Evolutionary conservation across 2,113 vertebrate genomes (phyloP), one percentile per base, ranked within the genome.

Genomic region (Syngnathus scovelli): DNA sequence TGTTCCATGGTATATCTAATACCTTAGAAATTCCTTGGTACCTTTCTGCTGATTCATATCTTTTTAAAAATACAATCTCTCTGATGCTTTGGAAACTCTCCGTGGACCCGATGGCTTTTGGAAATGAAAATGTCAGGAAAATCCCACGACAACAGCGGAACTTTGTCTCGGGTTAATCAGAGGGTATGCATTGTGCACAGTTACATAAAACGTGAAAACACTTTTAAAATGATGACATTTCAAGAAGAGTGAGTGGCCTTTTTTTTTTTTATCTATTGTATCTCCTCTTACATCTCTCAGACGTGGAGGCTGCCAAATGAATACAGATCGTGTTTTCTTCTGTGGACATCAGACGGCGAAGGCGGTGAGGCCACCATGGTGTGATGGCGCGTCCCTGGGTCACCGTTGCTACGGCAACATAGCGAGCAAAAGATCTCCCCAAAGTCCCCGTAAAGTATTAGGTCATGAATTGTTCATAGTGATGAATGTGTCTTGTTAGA

Each of bases 301-400:
- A 86, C 58, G 19, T 90, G 86, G 84, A 73, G 65, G 38, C 72
- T 59, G 37, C 69, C 86, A 63, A 85, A 75, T 78, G 85, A 89
- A 71, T 79, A 83, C 80, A 74, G 86, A 62, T 69, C 78, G 1
- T 78, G 88, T 72, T 85, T 81, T 74, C 62, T 87, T 63, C n/a
- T 88, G 33, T 84, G 84, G 75, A 66, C 79, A 55, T 76, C 87
- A 7, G 89, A 92, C 69, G 86, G 70, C 37, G 89, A 91, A 48
- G 75, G 81, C 67, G 83, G 82, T 13, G 88, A 92, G 27, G 89
- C 89, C 15, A 89, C 89, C 0, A 81, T 89, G 70, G 75, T 92
- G 68, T 92, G 84, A 92, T 43, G 18, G 52, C 38, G 58, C 39
- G 44, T 48, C 62, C 43, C 2, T 27, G 13, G 27, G 33, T 44